Conservation (phyloP, 1,140 invertebrate species). For the Bombus huntii region DNA sequence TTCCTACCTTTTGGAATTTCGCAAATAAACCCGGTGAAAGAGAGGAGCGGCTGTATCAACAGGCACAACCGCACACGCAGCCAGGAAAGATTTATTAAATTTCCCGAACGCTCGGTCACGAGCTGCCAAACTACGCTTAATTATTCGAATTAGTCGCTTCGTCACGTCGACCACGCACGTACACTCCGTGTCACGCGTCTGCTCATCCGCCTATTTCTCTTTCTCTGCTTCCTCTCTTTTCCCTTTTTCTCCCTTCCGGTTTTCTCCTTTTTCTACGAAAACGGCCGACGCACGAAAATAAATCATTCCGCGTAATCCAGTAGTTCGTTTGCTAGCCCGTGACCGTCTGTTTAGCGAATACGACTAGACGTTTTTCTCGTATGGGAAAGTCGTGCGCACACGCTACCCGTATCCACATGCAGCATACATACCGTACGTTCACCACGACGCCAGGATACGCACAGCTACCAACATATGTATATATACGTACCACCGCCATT, state of each 20-base stretch:
- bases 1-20: neutral
- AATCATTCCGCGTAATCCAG: conserved; percentile 52
- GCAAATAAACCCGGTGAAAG: conserved; percentile 29
- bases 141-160: conserved; percentile 52
- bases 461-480: neutral
- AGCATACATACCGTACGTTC: neutral
- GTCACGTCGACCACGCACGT: conserved; percentile 33
- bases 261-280: conserved; percentile 7
- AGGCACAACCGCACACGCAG: conserved; percentile 40
- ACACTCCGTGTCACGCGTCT: neutral
- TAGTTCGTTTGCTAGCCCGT: conserved; percentile 37
- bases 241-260: neutral
- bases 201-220: neutral
- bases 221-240: too few relatives aligned
- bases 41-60: conserved; percentile 29
- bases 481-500: conserved; percentile 89
- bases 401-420: neutral
- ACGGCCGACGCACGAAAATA: conserved; percentile 13
- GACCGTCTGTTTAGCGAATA: conserved; percentile 37
- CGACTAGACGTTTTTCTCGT: conserved; percentile 23
- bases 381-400: neutral
- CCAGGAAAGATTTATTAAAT: conserved; percentile 52
- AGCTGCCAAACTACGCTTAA: conserved; percentile 53
- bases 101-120: conserved; percentile 34
- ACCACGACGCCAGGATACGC: neutral